Conservation (phyloP, 2,888 invertebrate species). For the Ceramica pisi region DNA sequence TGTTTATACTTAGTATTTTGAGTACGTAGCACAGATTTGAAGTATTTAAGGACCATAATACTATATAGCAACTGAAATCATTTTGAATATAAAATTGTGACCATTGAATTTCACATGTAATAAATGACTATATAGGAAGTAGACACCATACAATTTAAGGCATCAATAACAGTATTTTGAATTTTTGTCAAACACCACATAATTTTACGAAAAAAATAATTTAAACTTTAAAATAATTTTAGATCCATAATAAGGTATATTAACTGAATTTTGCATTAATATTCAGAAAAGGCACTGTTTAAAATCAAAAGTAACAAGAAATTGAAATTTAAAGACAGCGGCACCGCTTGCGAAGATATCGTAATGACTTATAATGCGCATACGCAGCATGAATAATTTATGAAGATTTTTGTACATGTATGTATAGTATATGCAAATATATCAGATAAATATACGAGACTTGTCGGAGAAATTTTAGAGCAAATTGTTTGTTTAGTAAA, state of each 20-base stretch:
- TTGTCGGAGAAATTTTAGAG: conserved; percentile 59
- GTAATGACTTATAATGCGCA: conserved; percentile 74
- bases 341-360: conserved; percentile 64
- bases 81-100: background rate
- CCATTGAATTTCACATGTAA: too few relatives aligned
- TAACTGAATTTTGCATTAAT: conserved; percentile 64
- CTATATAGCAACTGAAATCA: background rate
- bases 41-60: too few relatives aligned
- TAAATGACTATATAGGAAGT: background rate
- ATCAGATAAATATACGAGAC: conserved; percentile 52
- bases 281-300: conserved; percentile 56
- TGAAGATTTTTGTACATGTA: conserved; percentile 67
- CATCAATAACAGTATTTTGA: conserved; percentile 2
- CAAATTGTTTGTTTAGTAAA: conserved; percentile 57
- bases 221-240: conserved; percentile 52
- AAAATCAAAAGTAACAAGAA: conserved; percentile 67
- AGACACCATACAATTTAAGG: background rate
- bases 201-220: conserved; percentile 15
- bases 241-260: conserved; percentile 57
- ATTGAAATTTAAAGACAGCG: conserved; percentile 73
- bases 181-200: conserved; percentile 19
- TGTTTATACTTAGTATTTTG: background rate
- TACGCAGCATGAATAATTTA: conserved; percentile 74
- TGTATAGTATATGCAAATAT: conserved; percentile 62
- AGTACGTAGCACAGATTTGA: background rate